Evolutionary conservation across 2,888 invertebrate genomes (phyloP).

Genomic region (Rhamnusium bicolor): DNA sequence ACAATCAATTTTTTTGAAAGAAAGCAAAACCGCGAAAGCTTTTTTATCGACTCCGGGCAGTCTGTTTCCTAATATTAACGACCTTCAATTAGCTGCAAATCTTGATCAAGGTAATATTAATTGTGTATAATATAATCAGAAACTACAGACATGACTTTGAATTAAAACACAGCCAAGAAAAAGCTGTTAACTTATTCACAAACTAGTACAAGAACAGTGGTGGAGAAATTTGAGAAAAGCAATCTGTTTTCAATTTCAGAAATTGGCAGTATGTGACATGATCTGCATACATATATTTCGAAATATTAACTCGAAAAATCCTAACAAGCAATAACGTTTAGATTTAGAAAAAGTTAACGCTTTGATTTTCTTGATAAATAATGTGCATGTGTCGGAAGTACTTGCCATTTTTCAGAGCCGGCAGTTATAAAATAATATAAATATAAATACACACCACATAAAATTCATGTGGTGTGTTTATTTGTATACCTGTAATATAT

Average conservation of each 20-base stretch:
- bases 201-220: constrained; percentile 8
- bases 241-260: neutral
- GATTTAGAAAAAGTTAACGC: no score
- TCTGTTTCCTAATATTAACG: constrained; percentile 12
- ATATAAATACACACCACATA: no score
- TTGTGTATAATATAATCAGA: constrained; percentile 23
- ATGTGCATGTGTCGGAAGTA: no score
- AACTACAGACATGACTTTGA: constrained; percentile 28
- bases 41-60: constrained; percentile 14
- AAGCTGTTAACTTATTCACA: neutral
- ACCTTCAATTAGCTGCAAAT: constrained; percentile 21
- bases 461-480: no score
- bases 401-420: no score
- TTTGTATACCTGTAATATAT: no score
- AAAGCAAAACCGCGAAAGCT: constrained; percentile 6
- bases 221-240: neutral
- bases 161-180: constrained; percentile 17
- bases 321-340: no score
- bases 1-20: constrained; percentile 12
- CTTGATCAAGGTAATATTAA: constrained; percentile 20
- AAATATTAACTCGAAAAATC: no score
- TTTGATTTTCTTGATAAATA: no score
- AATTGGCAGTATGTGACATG: no score
- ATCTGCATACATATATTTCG: no score
- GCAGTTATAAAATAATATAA: no score